These are phyloP conservation scores for Erythrolamprus reginae DNA, from an alignment of 2,113 vertebrate genomes.

Conservation along the genomic window DNA sequence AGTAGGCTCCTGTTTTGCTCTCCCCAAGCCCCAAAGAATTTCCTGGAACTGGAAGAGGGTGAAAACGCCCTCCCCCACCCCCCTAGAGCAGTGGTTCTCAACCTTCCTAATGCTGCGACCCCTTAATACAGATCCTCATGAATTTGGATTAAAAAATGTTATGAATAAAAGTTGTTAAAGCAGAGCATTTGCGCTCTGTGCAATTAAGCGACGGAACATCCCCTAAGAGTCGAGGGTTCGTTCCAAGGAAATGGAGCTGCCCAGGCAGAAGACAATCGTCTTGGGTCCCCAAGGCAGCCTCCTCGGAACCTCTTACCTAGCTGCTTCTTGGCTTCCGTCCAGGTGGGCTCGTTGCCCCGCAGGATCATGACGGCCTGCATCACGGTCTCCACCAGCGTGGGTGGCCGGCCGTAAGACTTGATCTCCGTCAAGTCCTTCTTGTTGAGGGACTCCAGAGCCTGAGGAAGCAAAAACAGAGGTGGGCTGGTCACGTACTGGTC, in stretches of 20 bases:
- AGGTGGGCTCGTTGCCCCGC: slow-evolving; percentile 79
- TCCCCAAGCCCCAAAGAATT: too few relatives aligned
- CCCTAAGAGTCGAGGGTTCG: background rate
- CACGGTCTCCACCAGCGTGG: slow-evolving; percentile 82
- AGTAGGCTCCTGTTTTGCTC: too few relatives aligned
- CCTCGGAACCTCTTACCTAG: slow-evolving; percentile 69
- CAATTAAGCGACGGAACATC: too few relatives aligned
- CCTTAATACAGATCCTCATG: too few relatives aligned
- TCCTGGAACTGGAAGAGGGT: too few relatives aligned
- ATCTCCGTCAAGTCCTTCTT: slow-evolving; percentile 91
- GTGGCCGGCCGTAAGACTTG: slow-evolving; percentile 84
- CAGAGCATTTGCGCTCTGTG: too few relatives aligned
- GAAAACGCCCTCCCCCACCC: too few relatives aligned
- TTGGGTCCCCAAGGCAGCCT: background rate
- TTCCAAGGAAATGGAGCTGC: background rate
- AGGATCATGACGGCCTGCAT: slow-evolving; percentile 92
- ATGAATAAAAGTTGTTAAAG: too few relatives aligned
- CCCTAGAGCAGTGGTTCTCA: too few relatives aligned
- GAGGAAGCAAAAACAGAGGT: background rate
- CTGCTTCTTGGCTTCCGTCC: slow-evolving; percentile 87
- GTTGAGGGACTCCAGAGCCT: slow-evolving; percentile 88
- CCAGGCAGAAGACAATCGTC: background rate
- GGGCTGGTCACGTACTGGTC: too few relatives aligned
- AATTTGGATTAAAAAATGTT: too few relatives aligned
- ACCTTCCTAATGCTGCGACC: too few relatives aligned